These are phyloP conservation scores for Microdon myrmicae DNA, from an alignment of 2,888 invertebrate genomes.

Conservation along the genomic window DNA sequence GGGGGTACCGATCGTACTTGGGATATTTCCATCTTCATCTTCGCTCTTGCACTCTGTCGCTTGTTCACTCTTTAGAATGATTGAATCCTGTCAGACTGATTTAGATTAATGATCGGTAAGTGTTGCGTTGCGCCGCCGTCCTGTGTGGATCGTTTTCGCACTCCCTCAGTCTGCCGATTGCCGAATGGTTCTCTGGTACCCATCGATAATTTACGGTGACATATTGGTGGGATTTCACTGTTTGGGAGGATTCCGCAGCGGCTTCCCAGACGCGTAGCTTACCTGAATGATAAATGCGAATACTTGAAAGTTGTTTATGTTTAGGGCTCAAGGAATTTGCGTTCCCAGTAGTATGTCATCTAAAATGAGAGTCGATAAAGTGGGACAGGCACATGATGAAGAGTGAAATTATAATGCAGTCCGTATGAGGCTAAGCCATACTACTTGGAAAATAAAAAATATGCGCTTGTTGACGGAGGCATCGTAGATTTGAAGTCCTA, in stretches of 20 bases:
- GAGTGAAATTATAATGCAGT: neutral
- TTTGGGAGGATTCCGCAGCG: neutral
- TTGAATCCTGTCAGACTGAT: slow-evolving; percentile 52
- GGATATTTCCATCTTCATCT: no score
- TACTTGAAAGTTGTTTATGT: slow-evolving; percentile 37
- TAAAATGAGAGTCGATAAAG: slow-evolving; percentile 26
- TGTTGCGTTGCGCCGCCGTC: slow-evolving; percentile 10
- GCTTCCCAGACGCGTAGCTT: slow-evolving; percentile 12
- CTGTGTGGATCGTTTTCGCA: neutral
- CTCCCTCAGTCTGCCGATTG: no score
- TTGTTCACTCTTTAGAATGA: slow-evolving; percentile 32
- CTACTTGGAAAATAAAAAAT: no score
- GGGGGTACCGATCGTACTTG: slow-evolving; percentile 7
- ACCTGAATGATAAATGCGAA: slow-evolving; percentile 21
- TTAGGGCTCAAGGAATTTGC: slow-evolving; percentile 7
- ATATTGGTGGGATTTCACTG: slow-evolving; percentile 30
- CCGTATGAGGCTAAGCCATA: no score
- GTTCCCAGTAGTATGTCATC: slow-evolving; percentile 27
- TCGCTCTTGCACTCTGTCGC: slow-evolving; percentile 3
- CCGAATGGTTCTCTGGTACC: slow-evolving; percentile 1
- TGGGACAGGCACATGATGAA: slow-evolving; percentile 18
- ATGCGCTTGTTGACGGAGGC: no score
- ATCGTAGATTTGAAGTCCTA: no score
- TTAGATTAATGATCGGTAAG: slow-evolving; percentile 49
- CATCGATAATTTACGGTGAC: slow-evolving; percentile 37